Evolutionary conservation across 35 echinoderm and acorn worm genomes (phyloP).

Genomic region (Apostichopus parvimensis): DNA sequence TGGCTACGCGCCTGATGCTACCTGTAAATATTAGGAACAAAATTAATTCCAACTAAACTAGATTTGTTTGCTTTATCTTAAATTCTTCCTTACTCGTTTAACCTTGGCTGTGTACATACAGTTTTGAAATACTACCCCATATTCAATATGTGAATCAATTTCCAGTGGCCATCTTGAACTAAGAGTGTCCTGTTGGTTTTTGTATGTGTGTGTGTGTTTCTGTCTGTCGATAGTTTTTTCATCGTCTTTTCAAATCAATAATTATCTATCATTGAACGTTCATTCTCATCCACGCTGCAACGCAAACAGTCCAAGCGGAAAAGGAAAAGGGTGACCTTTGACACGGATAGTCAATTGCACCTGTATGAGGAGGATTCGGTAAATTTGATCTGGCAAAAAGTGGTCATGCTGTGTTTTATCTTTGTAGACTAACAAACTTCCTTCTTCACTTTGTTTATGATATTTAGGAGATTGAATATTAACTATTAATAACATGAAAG

Average conservation of each 20-base stretch:
- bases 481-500: too few relatives aligned
- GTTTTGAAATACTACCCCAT: too few relatives aligned
- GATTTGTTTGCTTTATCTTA: too few relatives aligned
- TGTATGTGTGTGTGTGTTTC: too few relatives aligned
- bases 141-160: too few relatives aligned
- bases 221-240: background rate
- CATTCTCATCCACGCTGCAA: background rate
- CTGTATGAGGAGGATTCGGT: conserved; percentile 38
- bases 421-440: conserved; percentile 19
- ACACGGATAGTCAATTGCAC: conserved; percentile 36
- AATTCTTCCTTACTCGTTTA: too few relatives aligned
- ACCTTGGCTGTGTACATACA: too few relatives aligned
- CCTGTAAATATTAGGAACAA: too few relatives aligned
- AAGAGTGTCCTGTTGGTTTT: too few relatives aligned
- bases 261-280: background rate
- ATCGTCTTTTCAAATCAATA: background rate
- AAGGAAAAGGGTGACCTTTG: conserved; percentile 56
- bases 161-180: too few relatives aligned
- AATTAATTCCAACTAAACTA: too few relatives aligned
- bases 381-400: background rate
- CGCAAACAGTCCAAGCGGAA: conserved; percentile 38
- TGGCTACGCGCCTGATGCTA: too few relatives aligned
- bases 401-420: conserved; percentile 1
- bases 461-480: background rate
- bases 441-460: background rate